Evolutionary conservation across 2,797 vertebrate species (phyloP), one percentile per base, ranked within the genome.

Genomic region (Podarcis lilfordi): DNA sequence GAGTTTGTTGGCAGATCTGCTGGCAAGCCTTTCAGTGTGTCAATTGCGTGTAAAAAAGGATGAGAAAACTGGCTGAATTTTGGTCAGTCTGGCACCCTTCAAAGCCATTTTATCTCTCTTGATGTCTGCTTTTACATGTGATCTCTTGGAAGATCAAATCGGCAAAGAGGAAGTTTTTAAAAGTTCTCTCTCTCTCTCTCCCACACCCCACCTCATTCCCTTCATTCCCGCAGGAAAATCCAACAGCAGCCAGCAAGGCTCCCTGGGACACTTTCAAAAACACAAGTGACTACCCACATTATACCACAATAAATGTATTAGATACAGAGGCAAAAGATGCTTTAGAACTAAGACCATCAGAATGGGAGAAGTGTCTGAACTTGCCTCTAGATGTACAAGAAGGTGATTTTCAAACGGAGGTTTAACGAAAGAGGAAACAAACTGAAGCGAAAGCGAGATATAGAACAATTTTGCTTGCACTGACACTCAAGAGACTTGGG

Each of bases 301-400:
- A 99, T 93, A 98, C 98, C 97, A 99, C 99, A 92, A 98, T 99
- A 98, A 99, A 99, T 92, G 98, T 99, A 97, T 98, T 99, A 98
- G 98, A 99, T 94, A 97, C 99, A 96, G 98, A 98, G 96, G 96
- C 97, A 96, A 99, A 99, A 98, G 98, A 99, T 93, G 97, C 98
- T 96, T 98, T 99, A 97, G 99, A 99, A 98, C 98, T 99, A 97
- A 99, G 98, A 94, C 97, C 98, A 78, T 98, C 99, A 13, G 99
- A 99, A 96, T 99, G 99, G 99, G 99, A 99, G 96, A 99, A 99
- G 96, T 99, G 99, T 98, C 98, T 99, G 96, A 99, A 98, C 97
- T 97, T 99, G 95, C 99, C 99, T 96, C 97, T 99, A 97, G 99
- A 99, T 1, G 98, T 99, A 95, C 99, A 99, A 95, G 99, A 99